phyloP scores from a whole-genome alignment of 2,888 invertebrate species.

The Lithophane socia region DNA sequence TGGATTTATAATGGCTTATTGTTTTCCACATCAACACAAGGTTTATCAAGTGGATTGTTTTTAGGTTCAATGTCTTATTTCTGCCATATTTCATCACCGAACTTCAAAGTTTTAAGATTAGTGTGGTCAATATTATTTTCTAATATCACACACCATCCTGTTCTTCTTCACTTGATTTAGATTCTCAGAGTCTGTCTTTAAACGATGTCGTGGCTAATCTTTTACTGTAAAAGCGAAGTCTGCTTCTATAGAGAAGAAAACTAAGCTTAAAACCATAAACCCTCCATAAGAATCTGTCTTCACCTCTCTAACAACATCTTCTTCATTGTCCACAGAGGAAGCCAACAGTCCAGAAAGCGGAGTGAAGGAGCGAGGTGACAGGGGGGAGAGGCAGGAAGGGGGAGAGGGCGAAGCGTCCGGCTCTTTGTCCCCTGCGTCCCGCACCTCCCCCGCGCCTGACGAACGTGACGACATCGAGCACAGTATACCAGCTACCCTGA shows the following conservation, averaged over 20 bases:
- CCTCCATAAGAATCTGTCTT: neutral
- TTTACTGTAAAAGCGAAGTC: neutral
- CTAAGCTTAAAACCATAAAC: neutral
- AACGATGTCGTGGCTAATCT: neutral
- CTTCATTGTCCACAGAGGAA: constrained; percentile 88
- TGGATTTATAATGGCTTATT: constrained; percentile 30
- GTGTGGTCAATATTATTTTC: neutral
- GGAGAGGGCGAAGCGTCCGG: constrained; percentile 87
- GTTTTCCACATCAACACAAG: neutral
- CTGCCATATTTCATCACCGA: constrained; percentile 5
- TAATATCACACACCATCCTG: neutral
- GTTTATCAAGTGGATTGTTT: constrained; percentile 13
- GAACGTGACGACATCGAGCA: constrained; percentile 90
- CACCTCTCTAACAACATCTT: constrained; percentile 36
- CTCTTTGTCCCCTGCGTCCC: constrained; percentile 81
- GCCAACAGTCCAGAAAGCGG: constrained; percentile 91
- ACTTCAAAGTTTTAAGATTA: neutral
- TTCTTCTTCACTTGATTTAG: neutral
- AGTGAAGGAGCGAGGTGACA: constrained; percentile 89
- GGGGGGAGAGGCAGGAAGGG: constrained; percentile 86
- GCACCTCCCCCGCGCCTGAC: constrained; percentile 82
- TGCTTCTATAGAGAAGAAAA: neutral
- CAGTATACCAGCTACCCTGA: constrained; percentile 89
- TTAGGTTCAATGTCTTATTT: neutral
- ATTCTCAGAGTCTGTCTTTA: neutral